Conservation (phyloP, 2,888 invertebrate genomes). For the Pachydiplax longipennis region DNA sequence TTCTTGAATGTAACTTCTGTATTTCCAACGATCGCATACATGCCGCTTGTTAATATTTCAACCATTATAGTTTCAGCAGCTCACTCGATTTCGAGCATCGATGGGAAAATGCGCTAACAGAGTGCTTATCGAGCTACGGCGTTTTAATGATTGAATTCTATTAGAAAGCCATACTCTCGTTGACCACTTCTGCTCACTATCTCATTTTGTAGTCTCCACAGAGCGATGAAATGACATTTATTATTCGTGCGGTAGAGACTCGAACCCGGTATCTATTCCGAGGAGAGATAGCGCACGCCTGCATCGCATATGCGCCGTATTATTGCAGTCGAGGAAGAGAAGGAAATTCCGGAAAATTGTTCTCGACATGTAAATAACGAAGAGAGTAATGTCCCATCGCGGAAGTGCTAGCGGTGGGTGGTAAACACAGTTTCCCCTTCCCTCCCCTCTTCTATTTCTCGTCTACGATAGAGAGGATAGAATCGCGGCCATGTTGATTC, state of each 20-base stretch:
- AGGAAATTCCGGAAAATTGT: background rate
- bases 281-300: background rate
- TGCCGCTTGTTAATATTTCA: background rate
- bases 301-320: background rate
- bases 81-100: background rate
- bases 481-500: background rate
- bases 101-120: background rate
- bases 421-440: background rate
- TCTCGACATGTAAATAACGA: background rate
- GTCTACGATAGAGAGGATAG: background rate
- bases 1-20: too few relatives aligned
- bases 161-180: background rate
- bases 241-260: background rate
- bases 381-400: slow-evolving; percentile 26
- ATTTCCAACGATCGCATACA: too few relatives aligned
- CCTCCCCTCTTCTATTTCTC: background rate
- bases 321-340: background rate
- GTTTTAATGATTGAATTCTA: background rate
- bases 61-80: background rate
- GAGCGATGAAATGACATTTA: background rate
- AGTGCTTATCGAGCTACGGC: background rate
- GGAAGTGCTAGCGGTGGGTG: slow-evolving; percentile 5
- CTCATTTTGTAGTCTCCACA: background rate
- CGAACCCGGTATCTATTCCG: background rate
- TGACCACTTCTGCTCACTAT: background rate